Percentiles rank a stretch among this genome's conserved stretches.
phyloP scores from a whole-genome alignment of 2,888 invertebrate species.

The Lepidocyrtoides sp. region DNA sequence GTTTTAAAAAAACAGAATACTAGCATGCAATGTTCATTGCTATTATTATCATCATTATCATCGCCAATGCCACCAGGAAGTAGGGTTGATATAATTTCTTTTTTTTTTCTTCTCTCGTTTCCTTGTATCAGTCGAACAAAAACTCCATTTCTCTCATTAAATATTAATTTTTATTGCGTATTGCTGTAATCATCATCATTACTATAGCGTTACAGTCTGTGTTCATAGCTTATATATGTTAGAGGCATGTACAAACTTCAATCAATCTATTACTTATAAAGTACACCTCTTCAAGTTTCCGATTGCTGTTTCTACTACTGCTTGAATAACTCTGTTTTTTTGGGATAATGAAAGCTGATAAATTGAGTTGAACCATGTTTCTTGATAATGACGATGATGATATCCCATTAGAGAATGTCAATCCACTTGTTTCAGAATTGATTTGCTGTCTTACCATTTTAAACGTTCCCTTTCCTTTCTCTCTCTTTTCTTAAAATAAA shows the following conservation, averaged over 20 bases:
- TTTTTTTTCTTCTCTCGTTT: neutral
- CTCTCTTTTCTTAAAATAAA: neutral
- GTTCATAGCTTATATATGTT: too few species aligned
- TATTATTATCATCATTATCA: neutral
- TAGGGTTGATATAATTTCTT: neutral
- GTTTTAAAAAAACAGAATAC: neutral
- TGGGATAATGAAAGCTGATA: constrained; percentile 33
- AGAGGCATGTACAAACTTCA: too few species aligned
- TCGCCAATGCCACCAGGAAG: neutral
- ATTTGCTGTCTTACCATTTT: constrained; percentile 53
- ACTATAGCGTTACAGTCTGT: too few species aligned
- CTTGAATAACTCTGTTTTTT: constrained; percentile 8
- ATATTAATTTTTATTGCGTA: constrained; percentile 59
- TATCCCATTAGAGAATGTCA: constrained; percentile 73
- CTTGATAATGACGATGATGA: constrained; percentile 45
- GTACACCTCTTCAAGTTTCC: too few species aligned
- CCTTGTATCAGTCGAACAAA: neutral
- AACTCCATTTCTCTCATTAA: constrained; percentile 49
- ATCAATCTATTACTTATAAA: too few species aligned
- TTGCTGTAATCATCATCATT: neutral
- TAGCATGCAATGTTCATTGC: neutral
- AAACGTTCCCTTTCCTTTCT: constrained; percentile 14
- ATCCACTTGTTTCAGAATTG: constrained; percentile 62
- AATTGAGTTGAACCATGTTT: constrained; percentile 9
- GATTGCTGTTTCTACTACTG: neutral